These are phyloP conservation scores for Brachyhypopomus gauderio DNA, from an alignment of 2,113 vertebrate species.

Conservation along the genomic window DNA sequence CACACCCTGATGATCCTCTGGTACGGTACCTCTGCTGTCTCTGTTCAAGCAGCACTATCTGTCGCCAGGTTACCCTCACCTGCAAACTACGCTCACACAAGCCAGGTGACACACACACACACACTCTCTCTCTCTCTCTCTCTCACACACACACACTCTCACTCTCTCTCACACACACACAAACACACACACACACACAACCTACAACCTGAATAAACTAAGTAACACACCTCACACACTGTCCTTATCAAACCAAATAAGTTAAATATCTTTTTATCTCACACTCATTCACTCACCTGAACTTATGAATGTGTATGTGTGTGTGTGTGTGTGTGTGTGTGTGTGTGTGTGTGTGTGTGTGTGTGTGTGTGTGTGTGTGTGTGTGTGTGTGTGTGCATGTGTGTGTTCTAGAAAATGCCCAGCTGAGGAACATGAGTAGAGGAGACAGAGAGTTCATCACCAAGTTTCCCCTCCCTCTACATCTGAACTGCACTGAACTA, in stretches of 20 bases:
- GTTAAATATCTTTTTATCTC: too few species aligned
- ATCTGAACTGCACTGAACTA: slow-evolving; percentile 45
- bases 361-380: too few species aligned
- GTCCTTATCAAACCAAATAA: too few species aligned
- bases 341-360: too few species aligned
- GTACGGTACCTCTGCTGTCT: slow-evolving; percentile 66
- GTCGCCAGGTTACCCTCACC: slow-evolving; percentile 65
- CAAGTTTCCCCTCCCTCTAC: slow-evolving; percentile 43
- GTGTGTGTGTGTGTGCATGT: slow-evolving; percentile 62
- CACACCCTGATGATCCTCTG: slow-evolving; percentile 59
- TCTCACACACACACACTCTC: slow-evolving; percentile 42
- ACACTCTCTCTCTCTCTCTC: too few species aligned
- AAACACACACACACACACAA: slow-evolving; percentile 38
- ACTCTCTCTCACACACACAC: too few species aligned
- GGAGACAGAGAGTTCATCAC: slow-evolving; percentile 50
- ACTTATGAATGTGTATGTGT: too few species aligned
- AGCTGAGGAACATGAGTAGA: slow-evolving; percentile 47
- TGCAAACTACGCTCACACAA: slow-evolving; percentile 61
- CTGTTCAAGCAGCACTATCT: slow-evolving; percentile 59
- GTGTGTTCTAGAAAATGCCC: slow-evolving; percentile 44
- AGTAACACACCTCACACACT: neutral
- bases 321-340: too few species aligned
- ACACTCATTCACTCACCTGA: too few species aligned
- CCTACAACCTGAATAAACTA: neutral
- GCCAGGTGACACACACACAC: slow-evolving; percentile 55